These are phyloP conservation scores for Hymenopus coronatus DNA, from an alignment of 2,888 invertebrate species.

Conservation along the genomic window DNA sequence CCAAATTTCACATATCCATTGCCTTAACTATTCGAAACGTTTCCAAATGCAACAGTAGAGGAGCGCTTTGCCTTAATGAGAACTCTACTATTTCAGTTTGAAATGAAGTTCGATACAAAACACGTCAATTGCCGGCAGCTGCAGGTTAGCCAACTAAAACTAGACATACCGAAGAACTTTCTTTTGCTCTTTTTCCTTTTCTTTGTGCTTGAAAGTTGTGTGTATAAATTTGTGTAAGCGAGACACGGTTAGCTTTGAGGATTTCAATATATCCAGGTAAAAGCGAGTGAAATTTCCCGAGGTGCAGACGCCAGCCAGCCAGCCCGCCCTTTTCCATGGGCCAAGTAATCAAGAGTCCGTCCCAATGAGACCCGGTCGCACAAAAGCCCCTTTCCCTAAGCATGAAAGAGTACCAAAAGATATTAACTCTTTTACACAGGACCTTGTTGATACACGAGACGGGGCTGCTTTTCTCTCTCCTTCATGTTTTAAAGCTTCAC, in stretches of 20 bases:
- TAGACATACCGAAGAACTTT: not conserved
- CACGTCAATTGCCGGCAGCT: too few relatives aligned
- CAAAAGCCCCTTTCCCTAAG: not conserved
- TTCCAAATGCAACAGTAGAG: too few relatives aligned
- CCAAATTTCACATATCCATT: too few relatives aligned
- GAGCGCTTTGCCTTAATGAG: too few relatives aligned
- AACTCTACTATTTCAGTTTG: too few relatives aligned
- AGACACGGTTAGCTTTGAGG: not conserved
- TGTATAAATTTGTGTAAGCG: not conserved
- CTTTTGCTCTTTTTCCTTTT: not conserved
- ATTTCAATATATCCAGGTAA: not conserved
- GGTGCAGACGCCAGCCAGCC: not conserved
- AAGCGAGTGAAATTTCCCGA: not conserved
- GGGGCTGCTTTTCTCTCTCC: not conserved
- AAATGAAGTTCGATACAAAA: too few relatives aligned
- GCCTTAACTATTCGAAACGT: too few relatives aligned
- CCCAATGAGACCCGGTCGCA: not conserved
- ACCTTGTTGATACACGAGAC: not conserved
- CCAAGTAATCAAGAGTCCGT: not conserved
- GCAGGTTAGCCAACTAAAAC: not conserved
- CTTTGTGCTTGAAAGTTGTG: not conserved
- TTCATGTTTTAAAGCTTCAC: not conserved
- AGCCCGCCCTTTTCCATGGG: not conserved
- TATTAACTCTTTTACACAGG: not conserved
- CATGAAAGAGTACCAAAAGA: not conserved